Conservation (phyloP, 2,797 vertebrate genomes). For the Ctenopoma kingsleyae region DNA sequence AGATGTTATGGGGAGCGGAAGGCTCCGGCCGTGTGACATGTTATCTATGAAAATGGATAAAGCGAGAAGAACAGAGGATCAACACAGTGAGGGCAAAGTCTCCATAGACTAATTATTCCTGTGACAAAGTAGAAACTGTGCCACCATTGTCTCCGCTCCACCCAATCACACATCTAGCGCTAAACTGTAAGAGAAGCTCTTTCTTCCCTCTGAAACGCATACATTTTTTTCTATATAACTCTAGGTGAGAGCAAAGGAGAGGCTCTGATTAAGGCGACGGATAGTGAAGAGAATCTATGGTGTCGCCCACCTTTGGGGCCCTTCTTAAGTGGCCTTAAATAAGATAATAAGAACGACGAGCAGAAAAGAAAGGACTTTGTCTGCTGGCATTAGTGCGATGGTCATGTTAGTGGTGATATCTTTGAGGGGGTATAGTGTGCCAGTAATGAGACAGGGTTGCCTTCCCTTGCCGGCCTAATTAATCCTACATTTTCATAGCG, state of each 20-base stretch:
- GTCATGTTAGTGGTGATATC: constrained; percentile 88
- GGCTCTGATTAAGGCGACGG: constrained; percentile 78
- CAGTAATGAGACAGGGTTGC: constrained; percentile 92
- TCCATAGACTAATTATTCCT: constrained; percentile 85
- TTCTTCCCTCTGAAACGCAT: constrained; percentile 40
- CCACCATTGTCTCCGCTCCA: constrained; percentile 72
- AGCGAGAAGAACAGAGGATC: constrained; percentile 71
- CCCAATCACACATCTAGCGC: constrained; percentile 77
- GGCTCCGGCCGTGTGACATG: constrained; percentile 65
- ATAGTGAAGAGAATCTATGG: constrained; percentile 71
- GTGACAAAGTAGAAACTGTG: constrained; percentile 80
- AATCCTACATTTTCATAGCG: constrained; percentile 94
- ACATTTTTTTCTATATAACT: constrained; percentile 50
- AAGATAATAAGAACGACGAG: constrained; percentile 91
- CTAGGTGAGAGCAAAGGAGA: constrained; percentile 73
- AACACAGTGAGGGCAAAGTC: constrained; percentile 77
- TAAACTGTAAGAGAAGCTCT: constrained; percentile 65
- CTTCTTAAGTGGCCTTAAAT: constrained; percentile 91
- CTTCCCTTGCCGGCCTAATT: constrained; percentile 92
- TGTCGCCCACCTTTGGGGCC: constrained; percentile 87
- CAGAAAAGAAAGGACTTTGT: constrained; percentile 90
- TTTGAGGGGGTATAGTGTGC: constrained; percentile 87
- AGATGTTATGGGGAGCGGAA: constrained; percentile 74
- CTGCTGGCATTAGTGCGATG: constrained; percentile 89
- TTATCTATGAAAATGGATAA: constrained; percentile 76